A percentile compares a stretch with the other conserved stretches of the same genome.
Conservation (phyloP, 2,113 vertebrate species). For the Corythaeola cristata region DNA sequence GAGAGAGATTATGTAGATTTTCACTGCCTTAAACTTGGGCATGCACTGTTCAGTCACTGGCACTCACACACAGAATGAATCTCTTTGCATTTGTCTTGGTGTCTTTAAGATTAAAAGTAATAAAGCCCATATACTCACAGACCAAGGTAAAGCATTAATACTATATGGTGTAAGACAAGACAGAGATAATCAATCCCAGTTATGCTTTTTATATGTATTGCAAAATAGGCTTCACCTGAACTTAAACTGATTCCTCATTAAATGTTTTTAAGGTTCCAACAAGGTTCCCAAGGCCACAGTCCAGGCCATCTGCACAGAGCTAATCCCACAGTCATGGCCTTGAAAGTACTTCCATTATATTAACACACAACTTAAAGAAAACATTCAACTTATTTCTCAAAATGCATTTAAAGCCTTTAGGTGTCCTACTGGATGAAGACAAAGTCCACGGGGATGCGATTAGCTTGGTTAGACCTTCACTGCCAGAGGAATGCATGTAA, state of each 20-base stretch:
- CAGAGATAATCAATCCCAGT: neutral
- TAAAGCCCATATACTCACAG: neutral
- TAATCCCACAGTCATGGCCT: neutral
- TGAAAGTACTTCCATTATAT: neutral
- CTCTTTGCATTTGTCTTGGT: neutral
- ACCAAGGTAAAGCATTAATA: neutral
- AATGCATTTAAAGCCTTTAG: neutral
- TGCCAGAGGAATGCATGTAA: rapidly evolving
- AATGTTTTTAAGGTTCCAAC: neutral
- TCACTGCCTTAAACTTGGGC: neutral
- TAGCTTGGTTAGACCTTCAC: neutral
- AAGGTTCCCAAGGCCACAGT: neutral
- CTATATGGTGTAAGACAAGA: neutral
- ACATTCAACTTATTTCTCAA: neutral
- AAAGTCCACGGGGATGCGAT: neutral
- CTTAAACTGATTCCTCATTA: neutral
- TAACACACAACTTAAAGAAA: neutral
- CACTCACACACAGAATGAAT: neutral
- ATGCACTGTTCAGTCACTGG: neutral
- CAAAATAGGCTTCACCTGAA: neutral
- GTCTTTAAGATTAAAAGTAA: neutral
- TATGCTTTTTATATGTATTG: neutral
- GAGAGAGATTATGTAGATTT: neutral
- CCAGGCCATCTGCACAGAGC: neutral
- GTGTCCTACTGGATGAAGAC: neutral